phyloP scores from a whole-genome alignment of 2,797 vertebrate genomes.

The Myotis findleyi region DNA sequence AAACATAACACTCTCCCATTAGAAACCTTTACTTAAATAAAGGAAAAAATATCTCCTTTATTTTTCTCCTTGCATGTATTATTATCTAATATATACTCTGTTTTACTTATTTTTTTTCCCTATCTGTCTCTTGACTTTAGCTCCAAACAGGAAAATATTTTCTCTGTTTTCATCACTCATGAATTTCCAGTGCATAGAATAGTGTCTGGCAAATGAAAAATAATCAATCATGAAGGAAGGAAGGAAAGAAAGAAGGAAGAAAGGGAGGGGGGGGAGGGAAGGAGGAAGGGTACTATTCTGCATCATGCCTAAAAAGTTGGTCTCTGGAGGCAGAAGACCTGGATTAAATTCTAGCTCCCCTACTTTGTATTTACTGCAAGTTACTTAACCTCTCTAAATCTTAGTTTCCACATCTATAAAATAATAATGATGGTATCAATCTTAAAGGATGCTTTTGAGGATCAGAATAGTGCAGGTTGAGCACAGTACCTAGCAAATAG shows the following conservation, averaged over 20 bases:
- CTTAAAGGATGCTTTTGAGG: neutral
- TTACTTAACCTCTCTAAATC: conserved; percentile 50
- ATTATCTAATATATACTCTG: neutral
- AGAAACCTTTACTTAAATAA: neutral
- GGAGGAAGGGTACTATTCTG: neutral
- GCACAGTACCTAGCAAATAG: neutral
- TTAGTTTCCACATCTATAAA: conserved; percentile 48
- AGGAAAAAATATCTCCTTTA: neutral
- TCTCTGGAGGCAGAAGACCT: conserved; percentile 1
- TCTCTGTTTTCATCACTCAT: conserved; percentile 25
- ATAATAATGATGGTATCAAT: neutral
- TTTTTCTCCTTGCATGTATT: neutral
- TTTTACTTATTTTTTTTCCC: conserved; percentile 1
- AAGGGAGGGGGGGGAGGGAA: neutral
- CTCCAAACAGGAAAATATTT: conserved; percentile 29
- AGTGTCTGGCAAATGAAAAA: neutral
- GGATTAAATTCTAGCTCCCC: neutral
- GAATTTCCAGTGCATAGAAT: neutral
- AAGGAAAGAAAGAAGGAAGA: neutral
- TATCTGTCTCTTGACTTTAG: neutral
- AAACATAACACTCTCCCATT: neutral
- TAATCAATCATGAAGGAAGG: neutral
- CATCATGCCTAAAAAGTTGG: neutral
- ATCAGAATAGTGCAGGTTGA: conserved; percentile 15
- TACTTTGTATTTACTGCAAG: conserved; percentile 4